Percentiles rank a stretch among this genome's conserved stretches.
Conservation (phyloP, 1,140 invertebrate genomes). For the Cardiocondyla obscurior region DNA sequence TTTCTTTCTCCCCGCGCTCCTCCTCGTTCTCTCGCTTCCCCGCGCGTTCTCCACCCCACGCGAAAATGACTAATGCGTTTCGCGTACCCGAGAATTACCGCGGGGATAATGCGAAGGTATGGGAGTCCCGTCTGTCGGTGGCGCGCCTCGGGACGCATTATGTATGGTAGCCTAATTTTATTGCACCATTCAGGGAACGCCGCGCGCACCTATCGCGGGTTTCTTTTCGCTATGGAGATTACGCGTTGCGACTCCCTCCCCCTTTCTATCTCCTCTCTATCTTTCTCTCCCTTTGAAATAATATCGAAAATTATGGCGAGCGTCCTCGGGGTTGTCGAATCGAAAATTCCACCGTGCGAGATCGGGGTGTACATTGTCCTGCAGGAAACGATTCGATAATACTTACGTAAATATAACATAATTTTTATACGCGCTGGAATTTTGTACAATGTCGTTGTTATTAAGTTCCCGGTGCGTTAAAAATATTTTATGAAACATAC, state of each 20-base stretch:
- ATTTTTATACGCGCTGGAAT: no score
- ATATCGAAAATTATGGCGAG: constrained; percentile 35
- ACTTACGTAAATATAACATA: no score
- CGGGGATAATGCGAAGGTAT: constrained; percentile 61
- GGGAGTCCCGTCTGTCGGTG: constrained; percentile 56
- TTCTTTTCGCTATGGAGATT: constrained; percentile 43
- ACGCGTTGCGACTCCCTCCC: not conserved
- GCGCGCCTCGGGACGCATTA: constrained; percentile 52
- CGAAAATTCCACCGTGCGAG: not conserved
- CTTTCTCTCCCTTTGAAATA: not conserved
- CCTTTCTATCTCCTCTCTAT: not conserved
- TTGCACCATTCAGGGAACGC: constrained; percentile 50
- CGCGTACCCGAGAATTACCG: constrained; percentile 66
- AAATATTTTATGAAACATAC: not conserved
- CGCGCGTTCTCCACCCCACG: constrained; percentile 4
- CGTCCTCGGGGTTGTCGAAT: constrained; percentile 7
- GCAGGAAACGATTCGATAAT: not conserved
- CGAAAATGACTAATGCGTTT: constrained; percentile 68
- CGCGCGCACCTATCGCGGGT: not conserved
- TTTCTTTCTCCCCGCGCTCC: no score
- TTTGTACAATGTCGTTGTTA: no score
- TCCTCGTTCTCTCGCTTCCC: not conserved
- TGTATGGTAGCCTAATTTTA: constrained; percentile 70
- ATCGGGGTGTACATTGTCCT: not conserved
- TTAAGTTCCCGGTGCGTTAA: not conserved